Percentiles rank a stretch among this genome's conserved stretches.
Conservation (phyloP, 2,113 vertebrate genomes). For the Morone chrysops region DNA sequence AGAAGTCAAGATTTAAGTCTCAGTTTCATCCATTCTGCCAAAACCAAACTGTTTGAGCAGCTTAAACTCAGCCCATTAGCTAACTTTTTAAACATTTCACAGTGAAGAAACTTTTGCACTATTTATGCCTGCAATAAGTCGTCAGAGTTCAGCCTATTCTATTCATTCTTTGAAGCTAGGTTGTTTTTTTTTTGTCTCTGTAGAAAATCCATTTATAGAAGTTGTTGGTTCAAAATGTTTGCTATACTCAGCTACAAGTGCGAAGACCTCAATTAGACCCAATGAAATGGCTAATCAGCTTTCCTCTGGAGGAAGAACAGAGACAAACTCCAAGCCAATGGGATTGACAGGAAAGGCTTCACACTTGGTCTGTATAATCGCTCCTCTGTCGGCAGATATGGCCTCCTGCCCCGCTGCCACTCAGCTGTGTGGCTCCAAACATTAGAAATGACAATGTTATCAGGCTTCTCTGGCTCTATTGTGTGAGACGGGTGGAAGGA, state of each 20-base stretch:
- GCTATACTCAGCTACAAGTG: conserved; percentile 11
- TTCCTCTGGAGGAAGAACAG: conserved; percentile 25
- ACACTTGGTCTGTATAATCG: conserved; percentile 28
- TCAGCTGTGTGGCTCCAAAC: conserved; percentile 43
- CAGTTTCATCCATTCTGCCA: neutral
- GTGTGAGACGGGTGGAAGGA: conserved; percentile 30
- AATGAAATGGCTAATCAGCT: conserved; percentile 41
- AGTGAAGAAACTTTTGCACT: neutral
- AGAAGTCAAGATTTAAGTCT: neutral
- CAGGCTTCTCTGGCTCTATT: conserved; percentile 13
- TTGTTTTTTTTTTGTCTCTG: neutral
- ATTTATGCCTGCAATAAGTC: neutral
- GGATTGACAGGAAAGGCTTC: conserved; percentile 37
- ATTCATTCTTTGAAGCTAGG: neutral
- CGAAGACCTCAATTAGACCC: conserved; percentile 37
- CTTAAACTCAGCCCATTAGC: neutral
- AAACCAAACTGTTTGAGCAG: neutral
- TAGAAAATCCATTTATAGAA: conserved; percentile 4
- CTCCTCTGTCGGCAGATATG: conserved; percentile 32
- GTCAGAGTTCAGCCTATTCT: neutral
- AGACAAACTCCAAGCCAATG: conserved; percentile 5
- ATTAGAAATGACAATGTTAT: conserved; percentile 61
- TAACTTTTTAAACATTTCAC: neutral
- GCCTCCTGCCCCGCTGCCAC: conserved; percentile 47
- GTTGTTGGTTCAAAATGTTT: neutral